A percentile compares a stretch with the other conserved stretches of the same genome.
Evolutionary conservation across 2,797 vertebrate species (phyloP).

Genomic region (Pempheris klunzingeri): DNA sequence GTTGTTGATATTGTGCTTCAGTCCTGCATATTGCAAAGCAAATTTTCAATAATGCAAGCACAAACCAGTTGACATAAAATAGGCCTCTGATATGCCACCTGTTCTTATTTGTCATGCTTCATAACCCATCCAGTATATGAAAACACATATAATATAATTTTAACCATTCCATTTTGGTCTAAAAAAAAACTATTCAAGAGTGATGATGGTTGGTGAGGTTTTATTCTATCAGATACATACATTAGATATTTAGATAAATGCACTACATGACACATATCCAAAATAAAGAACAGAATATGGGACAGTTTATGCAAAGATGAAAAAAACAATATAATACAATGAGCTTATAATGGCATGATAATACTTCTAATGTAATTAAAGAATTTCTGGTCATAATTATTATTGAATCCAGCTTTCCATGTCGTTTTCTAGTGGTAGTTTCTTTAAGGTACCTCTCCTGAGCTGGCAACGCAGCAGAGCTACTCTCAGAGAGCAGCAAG

Average conservation of each 20-base stretch:
- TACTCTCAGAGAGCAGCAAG: conserved; percentile 49
- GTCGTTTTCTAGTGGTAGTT: not conserved
- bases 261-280: not conserved
- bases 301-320: not conserved
- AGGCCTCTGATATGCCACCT: too few species aligned
- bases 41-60: not conserved
- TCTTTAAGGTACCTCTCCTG: conserved; percentile 44
- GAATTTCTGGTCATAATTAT: not conserved
- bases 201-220: not conserved
- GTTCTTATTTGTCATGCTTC: too few species aligned
- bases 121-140: not conserved
- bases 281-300: not conserved
- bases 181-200: too few species aligned
- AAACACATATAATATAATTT: not conserved
- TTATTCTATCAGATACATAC: not conserved
- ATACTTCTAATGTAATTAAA: too few species aligned
- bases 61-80: not conserved
- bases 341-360: not conserved
- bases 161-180: too few species aligned
- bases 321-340: not conserved
- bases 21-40: not conserved
- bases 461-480: conserved; percentile 42
- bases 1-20: not conserved
- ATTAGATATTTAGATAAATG: too few species aligned
- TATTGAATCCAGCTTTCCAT: not conserved